These are phyloP conservation scores for Nemurella pictetii DNA, from an alignment of 2,888 invertebrate genomes.

Conservation along the genomic window DNA sequence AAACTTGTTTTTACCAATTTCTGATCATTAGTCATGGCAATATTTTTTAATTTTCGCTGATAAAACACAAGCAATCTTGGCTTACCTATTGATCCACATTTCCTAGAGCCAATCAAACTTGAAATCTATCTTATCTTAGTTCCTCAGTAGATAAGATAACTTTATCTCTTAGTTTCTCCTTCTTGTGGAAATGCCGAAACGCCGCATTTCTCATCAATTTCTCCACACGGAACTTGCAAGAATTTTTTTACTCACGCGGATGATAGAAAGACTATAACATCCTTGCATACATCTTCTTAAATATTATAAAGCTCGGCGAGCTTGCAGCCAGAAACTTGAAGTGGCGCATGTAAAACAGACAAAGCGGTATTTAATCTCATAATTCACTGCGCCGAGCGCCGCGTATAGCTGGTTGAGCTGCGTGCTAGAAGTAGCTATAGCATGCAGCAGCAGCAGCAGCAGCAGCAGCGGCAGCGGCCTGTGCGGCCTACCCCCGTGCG, in stretches of 20 bases:
- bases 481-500: not conserved
- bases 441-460: too few species aligned
- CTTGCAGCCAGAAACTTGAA: not conserved
- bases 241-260: too few species aligned
- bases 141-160: not conserved
- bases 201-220: too few species aligned
- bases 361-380: constrained; percentile 32
- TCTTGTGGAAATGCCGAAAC: too few species aligned
- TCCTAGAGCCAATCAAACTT: not conserved
- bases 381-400: constrained; percentile 17
- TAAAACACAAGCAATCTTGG: not conserved
- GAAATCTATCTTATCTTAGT: not conserved
- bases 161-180: too few species aligned
- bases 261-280: not conserved
- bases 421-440: too few species aligned
- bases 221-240: too few species aligned
- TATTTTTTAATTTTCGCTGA: not conserved
- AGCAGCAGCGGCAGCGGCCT: too few species aligned
- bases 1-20: not conserved
- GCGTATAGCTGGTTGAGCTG: not conserved
- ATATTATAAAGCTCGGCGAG: not conserved
- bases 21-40: not conserved
- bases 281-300: not conserved
- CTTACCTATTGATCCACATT: not conserved
- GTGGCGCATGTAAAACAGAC: constrained; percentile 19